These are phyloP conservation scores for Zootoca vivipara DNA, from an alignment of 2,113 vertebrate species.

Conservation along the genomic window DNA sequence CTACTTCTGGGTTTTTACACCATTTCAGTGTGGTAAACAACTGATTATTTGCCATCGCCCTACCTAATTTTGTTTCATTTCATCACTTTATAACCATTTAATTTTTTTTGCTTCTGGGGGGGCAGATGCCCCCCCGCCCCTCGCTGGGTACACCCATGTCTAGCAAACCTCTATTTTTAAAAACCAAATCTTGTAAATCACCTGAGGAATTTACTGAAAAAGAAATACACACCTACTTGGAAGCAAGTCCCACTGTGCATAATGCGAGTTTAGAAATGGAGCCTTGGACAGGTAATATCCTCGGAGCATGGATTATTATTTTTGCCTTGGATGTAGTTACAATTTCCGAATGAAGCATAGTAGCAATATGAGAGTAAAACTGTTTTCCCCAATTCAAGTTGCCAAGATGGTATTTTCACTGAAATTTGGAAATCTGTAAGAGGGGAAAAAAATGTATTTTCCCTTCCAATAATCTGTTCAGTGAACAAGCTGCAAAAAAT, in stretches of 20 bases:
- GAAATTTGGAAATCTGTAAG: slow-evolving; percentile 79
- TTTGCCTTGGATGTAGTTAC: slow-evolving; percentile 74
- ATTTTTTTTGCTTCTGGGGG: no score
- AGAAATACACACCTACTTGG: neutral
- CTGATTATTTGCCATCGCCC: no score
- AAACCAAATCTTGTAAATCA: neutral
- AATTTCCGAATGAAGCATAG: slow-evolving; percentile 75
- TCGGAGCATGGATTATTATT: slow-evolving; percentile 43
- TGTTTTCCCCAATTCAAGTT: slow-evolving; percentile 77
- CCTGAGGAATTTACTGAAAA: slow-evolving; percentile 29
- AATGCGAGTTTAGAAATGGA: neutral
- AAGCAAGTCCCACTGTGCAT: neutral
- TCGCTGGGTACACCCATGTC: no score
- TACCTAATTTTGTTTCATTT: no score
- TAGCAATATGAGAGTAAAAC: slow-evolving; percentile 80
- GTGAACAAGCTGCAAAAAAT: slow-evolving; percentile 88
- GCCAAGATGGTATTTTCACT: slow-evolving; percentile 78
- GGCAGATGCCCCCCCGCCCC: no score
- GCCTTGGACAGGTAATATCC: neutral
- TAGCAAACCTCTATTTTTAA: neutral
- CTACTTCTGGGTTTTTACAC: no score
- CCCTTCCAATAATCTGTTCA: slow-evolving; percentile 84
- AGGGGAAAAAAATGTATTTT: slow-evolving; percentile 64
- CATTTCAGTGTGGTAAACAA: no score
- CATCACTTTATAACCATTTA: no score